Percentiles rank a stretch among this genome's conserved stretches.
Conservation (phyloP, 2,113 vertebrate species). For the Ovis canadensis region DNA sequence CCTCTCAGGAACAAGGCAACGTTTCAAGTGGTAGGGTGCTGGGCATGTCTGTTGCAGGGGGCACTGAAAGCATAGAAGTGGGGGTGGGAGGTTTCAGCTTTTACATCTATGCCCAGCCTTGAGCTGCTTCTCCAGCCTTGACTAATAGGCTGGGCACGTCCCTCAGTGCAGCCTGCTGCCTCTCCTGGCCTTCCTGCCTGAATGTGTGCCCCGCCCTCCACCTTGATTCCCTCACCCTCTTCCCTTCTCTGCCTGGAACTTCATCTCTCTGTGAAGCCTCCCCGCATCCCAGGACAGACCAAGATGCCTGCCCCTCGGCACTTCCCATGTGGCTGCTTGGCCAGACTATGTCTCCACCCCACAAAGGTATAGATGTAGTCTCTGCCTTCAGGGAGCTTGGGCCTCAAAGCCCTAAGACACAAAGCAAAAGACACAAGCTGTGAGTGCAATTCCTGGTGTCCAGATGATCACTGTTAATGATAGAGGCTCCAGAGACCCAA, state of each 20-base stretch:
- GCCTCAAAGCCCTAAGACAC: background rate
- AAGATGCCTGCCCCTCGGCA: background rate
- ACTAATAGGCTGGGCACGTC: no score
- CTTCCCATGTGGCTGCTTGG: background rate
- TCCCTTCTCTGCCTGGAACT: background rate
- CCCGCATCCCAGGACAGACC: background rate
- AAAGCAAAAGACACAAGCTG: background rate
- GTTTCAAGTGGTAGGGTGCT: background rate
- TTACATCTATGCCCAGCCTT: background rate
- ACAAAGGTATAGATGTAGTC: background rate
- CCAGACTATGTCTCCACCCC: background rate
- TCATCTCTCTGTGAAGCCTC: background rate
- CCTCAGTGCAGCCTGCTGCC: accelerated
- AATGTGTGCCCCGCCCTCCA: background rate
- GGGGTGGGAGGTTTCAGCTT: no score
- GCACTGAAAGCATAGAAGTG: background rate
- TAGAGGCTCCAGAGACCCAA: background rate
- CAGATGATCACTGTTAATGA: background rate
- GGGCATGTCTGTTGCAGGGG: background rate
- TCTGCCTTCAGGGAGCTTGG: background rate
- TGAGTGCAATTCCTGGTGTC: accelerated
- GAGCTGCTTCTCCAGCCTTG: background rate
- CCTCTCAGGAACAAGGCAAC: background rate
- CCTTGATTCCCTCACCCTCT: background rate
- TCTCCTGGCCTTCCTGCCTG: background rate